These are phyloP conservation scores for Lutjanus erythropterus DNA, from an alignment of 2,113 vertebrate species.

Conservation along the genomic window DNA sequence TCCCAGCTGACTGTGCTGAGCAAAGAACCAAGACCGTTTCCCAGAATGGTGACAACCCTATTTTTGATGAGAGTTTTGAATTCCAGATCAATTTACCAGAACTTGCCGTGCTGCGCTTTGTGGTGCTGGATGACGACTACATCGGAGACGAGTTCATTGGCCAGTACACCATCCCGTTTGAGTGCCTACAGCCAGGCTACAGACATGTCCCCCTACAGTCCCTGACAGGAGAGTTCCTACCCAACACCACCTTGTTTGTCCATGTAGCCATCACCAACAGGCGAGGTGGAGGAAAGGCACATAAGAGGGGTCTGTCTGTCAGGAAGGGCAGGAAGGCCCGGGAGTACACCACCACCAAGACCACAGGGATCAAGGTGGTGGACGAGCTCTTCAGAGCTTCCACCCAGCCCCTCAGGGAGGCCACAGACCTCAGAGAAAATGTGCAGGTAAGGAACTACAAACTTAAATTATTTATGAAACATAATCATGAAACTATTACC, in stretches of 20 bases:
- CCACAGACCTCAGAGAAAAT: slow-evolving; percentile 94
- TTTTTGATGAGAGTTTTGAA: slow-evolving; percentile 94
- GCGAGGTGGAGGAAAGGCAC: slow-evolving; percentile 90
- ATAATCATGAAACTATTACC: no score
- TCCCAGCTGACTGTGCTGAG: slow-evolving; percentile 92
- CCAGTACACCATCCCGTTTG: slow-evolving; percentile 95
- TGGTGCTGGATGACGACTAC: slow-evolving; percentile 93
- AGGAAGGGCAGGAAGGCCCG: slow-evolving; percentile 89
- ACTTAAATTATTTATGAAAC: neutral
- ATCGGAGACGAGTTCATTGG: slow-evolving; percentile 95
- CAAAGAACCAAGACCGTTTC: slow-evolving; percentile 93
- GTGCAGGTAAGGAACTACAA: slow-evolving; percentile 87
- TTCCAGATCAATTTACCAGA: slow-evolving; percentile 95
- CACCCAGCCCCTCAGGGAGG: slow-evolving; percentile 91
- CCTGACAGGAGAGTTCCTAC: slow-evolving; percentile 89
- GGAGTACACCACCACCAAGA: slow-evolving; percentile 92
- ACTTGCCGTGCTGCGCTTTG: slow-evolving; percentile 90
- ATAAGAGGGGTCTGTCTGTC: slow-evolving; percentile 90
- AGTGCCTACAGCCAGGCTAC: slow-evolving; percentile 93
- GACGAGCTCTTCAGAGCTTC: slow-evolving; percentile 93
- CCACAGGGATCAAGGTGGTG: slow-evolving; percentile 92
- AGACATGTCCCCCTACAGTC: slow-evolving; percentile 92
- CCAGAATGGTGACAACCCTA: slow-evolving; percentile 92
- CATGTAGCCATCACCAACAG: slow-evolving; percentile 93
- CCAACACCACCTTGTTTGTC: slow-evolving; percentile 91